Evolutionary conservation across 2,113 vertebrate species (phyloP).

Genomic region (Ramphastos sulfuratus): DNA sequence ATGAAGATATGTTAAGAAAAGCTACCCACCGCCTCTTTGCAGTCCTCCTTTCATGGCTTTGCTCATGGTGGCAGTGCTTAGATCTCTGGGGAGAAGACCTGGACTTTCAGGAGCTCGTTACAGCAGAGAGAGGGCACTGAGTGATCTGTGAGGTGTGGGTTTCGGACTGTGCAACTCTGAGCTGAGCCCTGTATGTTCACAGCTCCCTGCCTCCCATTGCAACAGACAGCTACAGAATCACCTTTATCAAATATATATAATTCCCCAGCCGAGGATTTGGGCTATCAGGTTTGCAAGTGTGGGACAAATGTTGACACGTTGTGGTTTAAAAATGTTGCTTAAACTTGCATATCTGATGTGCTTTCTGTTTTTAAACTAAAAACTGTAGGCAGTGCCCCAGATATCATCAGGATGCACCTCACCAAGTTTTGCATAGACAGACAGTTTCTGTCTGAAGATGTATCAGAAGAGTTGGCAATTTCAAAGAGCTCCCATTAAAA

Average conservation of each 20-base stretch:
- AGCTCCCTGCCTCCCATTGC: not conserved
- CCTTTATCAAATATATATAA: slow-evolving; percentile 10
- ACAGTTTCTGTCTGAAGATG: slow-evolving; percentile 40
- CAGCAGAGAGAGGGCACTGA: not conserved
- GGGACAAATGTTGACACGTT: not conserved
- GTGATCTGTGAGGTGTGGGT: not conserved
- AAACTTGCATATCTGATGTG: slow-evolving; percentile 6
- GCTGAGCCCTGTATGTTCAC: not conserved
- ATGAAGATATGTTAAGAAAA: not conserved
- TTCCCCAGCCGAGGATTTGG: not conserved
- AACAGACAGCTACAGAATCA: not conserved
- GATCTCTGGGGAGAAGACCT: not conserved
- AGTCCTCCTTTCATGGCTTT: not conserved
- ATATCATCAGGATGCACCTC: slow-evolving; percentile 43
- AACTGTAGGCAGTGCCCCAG: not conserved
- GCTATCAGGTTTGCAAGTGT: slow-evolving; percentile 10
- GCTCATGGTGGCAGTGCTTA: not conserved
- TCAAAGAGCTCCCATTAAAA: slow-evolving; percentile 56
- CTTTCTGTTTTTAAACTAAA: slow-evolving; percentile 22
- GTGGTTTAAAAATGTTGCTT: slow-evolving; percentile 29
- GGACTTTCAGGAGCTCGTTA: not conserved
- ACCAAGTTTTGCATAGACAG: slow-evolving; percentile 39
- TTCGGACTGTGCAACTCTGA: not conserved
- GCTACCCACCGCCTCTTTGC: not conserved
- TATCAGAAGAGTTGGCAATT: slow-evolving; percentile 30